phyloP scores from a whole-genome alignment of 2,113 vertebrate genomes.

The Danionella cerebrum region DNA sequence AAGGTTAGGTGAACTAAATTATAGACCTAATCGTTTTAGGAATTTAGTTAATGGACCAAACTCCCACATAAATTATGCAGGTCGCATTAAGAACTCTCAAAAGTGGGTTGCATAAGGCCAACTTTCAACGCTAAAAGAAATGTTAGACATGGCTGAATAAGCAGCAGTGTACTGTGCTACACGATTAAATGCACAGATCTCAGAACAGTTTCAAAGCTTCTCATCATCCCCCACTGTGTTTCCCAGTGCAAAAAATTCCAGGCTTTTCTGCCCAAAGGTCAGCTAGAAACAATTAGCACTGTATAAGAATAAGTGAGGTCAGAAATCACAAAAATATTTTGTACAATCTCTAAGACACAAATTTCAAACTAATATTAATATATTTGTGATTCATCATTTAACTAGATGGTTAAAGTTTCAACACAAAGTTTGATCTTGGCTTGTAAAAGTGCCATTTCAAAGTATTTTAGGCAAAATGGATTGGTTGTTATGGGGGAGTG shows the following conservation, averaged over 20 bases:
- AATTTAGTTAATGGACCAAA: background rate
- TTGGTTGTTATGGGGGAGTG: too few relatives aligned
- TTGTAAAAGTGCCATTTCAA: too few relatives aligned
- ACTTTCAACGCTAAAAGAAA: slow-evolving; percentile 13
- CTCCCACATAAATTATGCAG: background rate
- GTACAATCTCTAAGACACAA: too few relatives aligned
- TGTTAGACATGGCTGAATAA: slow-evolving; percentile 21
- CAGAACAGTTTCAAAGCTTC: slow-evolving; percentile 6
- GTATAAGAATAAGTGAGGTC: background rate
- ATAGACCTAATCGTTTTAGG: background rate
- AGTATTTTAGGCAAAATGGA: too few relatives aligned
- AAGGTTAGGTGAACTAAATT: background rate
- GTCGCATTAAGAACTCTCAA: slow-evolving; percentile 26
- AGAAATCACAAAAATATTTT: too few relatives aligned
- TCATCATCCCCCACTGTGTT: background rate
- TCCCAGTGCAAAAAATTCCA: background rate
- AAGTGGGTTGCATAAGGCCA: slow-evolving; percentile 22
- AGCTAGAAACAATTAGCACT: background rate
- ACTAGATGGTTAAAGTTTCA: too few relatives aligned
- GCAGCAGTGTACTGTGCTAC: slow-evolving; percentile 12
- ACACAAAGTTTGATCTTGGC: too few relatives aligned
- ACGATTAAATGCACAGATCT: background rate
- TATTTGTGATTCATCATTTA: too few relatives aligned
- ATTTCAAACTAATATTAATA: too few relatives aligned
- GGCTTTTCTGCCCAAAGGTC: background rate